These are phyloP conservation scores for Oryctolagus cuniculus DNA, from an alignment of 2,113 vertebrate species.

Conservation along the genomic window DNA sequence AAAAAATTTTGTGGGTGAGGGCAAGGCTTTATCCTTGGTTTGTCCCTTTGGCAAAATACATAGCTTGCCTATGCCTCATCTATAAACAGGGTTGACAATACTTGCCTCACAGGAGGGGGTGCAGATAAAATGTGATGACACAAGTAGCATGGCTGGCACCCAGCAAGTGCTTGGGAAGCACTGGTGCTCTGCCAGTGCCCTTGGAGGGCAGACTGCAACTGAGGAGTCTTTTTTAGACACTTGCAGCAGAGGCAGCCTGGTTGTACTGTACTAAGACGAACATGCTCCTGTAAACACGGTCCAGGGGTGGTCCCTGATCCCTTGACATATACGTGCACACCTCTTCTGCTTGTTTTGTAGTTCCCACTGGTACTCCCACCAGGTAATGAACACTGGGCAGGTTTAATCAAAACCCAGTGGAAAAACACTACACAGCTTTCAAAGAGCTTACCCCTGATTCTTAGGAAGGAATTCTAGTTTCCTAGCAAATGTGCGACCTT, in stretches of 20 bases:
- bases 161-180: not conserved
- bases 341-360: not conserved
- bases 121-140: not conserved
- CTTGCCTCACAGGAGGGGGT: rapidly evolving
- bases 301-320: not conserved
- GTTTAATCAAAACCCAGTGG: not conserved
- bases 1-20: not conserved
- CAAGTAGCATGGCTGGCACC: not conserved
- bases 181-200: not conserved
- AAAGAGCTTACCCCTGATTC: not conserved
- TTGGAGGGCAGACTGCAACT: not conserved
- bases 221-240: not conserved
- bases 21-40: not conserved
- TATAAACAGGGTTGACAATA: not conserved
- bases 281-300: not conserved
- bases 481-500: not conserved
- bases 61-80: not conserved
- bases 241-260: not conserved
- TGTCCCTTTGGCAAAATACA: not conserved
- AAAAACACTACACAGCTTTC: not conserved
- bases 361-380: not conserved
- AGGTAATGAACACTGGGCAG: not conserved
- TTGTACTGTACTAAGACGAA: not conserved
- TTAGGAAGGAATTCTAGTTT: not conserved
- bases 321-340: rapidly evolving